Base-by-base conservation (phyloP, 2,113 vertebrate genomes). In the Gavia stellata region DNA sequence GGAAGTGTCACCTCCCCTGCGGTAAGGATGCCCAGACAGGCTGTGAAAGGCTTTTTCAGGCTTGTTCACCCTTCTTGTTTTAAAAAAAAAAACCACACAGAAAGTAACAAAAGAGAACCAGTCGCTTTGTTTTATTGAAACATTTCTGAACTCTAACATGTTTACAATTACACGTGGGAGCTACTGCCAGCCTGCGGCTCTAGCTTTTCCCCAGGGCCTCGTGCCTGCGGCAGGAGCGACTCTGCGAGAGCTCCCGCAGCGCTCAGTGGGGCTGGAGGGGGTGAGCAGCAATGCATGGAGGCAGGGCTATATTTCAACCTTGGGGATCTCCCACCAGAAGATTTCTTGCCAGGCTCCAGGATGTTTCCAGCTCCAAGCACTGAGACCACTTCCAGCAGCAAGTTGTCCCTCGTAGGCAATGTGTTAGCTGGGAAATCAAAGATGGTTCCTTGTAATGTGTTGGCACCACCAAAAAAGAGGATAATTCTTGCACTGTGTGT, bases 221-320 rank as follows among this genome's bases (percentile, higher is more conserved):
- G 0, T 28, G 47, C 33, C 34, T 66, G 56, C 3, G 3, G 53
- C 65, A 75, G 74, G 7, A 72, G 19, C 2, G 6, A 65, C 45
- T 15, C n/a, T 47, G 5, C 17, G 7, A 49, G 38, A 91, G 11
- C 25, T 86, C 67, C 42, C 1, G 0, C 12, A 14, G 67, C 0
- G 0, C 50, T 26, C 31, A 8, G n/a, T 2, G 26, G 29, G 42
- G 52, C 61, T 87, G 78, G 36, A 52, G n/a, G 25, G 31, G 31
- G 2, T 78, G 17, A 84, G 55, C 23, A 38, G 29, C 1, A 12
- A 26, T 55, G 42, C 24, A 4, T 9, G 3, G 24, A 79, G 38
- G 47, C 55, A 66, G 26, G 23, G 71, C n/a, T 74, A 11, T 10
- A 20, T 45, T 53, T 67, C 68, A 79, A 5, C 38, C 33, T 87